Conservation (phyloP, 2,113 vertebrate species). For the Bubo blakistoni region DNA sequence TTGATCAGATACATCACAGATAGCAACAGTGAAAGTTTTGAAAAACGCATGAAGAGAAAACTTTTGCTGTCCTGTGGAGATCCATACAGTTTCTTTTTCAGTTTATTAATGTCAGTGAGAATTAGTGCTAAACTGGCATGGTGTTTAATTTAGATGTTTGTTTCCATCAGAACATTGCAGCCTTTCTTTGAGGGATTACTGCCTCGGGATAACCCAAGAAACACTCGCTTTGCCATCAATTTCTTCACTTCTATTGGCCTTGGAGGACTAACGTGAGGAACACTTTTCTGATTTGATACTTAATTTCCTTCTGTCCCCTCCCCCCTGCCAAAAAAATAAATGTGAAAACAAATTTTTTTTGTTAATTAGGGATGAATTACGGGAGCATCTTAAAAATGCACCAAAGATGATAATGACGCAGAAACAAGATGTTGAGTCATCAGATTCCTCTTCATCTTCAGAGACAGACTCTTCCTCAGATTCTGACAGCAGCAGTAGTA, state of each 20-base stretch:
- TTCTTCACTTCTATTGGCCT: conserved; percentile 99
- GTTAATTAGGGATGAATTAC: conserved; percentile 87
- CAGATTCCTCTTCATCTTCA: conserved; percentile 79
- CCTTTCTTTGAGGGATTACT: conserved; percentile 93
- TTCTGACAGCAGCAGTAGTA: conserved; percentile 72
- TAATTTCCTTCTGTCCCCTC: not conserved
- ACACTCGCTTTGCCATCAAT: conserved; percentile 98
- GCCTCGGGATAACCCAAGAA: conserved; percentile 95
- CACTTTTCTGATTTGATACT: not conserved
- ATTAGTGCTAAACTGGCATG: not conserved
- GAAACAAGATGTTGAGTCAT: conserved; percentile 91
- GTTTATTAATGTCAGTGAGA: not conserved
- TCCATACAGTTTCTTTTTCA: not conserved
- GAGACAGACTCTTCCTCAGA: conserved; percentile 78
- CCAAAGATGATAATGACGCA: conserved; percentile 98
- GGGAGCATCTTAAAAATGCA: conserved; percentile 96
- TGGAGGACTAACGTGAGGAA: conserved; percentile 93
- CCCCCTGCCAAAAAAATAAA: not conserved
- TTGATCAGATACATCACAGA: not conserved
- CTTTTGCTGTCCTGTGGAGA: not conserved
- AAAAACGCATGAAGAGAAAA: not conserved
- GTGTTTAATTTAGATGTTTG: not conserved
- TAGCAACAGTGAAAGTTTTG: not conserved
- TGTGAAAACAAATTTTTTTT: not conserved
- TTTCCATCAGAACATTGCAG: conserved; percentile 85